Percentiles rank a stretch among this genome's conserved stretches.
phyloP scores from a whole-genome alignment of 2,888 invertebrate species.

The Pseudococcus jackbeardsleyi region DNA sequence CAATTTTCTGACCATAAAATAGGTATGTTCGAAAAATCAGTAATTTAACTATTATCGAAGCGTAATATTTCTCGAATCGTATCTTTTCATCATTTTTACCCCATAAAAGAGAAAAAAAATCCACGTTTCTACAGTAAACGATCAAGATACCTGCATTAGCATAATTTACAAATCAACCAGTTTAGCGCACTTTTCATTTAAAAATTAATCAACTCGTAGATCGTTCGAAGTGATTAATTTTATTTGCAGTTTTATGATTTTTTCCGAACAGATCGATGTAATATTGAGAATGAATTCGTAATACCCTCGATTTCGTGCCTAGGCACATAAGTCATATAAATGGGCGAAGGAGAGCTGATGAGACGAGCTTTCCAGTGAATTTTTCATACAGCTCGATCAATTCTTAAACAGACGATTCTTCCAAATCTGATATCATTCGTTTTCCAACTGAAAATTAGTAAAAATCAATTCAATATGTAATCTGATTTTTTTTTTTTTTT shows the following conservation, averaged over 20 bases:
- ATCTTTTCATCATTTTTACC: background rate
- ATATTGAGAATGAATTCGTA: background rate
- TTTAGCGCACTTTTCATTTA: background rate
- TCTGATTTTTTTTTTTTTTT: background rate
- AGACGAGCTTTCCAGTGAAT: too few species aligned
- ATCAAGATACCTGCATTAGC: background rate
- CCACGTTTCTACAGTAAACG: background rate
- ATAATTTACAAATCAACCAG: constrained; percentile 2
- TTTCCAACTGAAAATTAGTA: background rate
- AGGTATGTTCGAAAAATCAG: too few species aligned
- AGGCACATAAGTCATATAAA: too few species aligned
- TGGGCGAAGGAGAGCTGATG: too few species aligned
- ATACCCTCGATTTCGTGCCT: background rate
- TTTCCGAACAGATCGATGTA: background rate
- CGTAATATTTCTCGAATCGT: background rate
- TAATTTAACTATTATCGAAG: too few species aligned
- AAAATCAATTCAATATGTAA: background rate
- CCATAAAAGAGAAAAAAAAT: background rate
- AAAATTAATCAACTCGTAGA: background rate
- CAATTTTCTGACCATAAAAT: too few species aligned
- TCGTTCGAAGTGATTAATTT: constrained; percentile 8
- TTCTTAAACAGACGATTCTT: background rate
- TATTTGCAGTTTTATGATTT: background rate
- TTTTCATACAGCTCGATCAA: too few species aligned
- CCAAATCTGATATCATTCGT: background rate